Base-by-base conservation (phyloP, 2,113 vertebrate genomes). In the Myiozetetes cayanensis region DNA sequence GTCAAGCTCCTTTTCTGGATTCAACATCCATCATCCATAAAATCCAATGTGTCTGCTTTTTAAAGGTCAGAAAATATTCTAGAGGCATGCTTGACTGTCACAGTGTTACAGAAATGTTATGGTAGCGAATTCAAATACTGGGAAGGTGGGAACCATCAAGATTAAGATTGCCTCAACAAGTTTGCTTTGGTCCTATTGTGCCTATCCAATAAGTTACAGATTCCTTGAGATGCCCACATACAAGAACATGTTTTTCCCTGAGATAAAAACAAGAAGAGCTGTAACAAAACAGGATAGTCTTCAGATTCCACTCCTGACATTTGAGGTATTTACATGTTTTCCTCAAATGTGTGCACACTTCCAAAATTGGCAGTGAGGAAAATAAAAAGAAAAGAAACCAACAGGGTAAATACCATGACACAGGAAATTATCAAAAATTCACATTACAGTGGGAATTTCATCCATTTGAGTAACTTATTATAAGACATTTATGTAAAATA, bases 311-410 rank as follows among this genome's bases (percentile, higher is more conserved):
- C 66, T 84, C 27, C 41, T 96, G 72, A 73, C 63, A 74, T 80
- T 80, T 88, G 72, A 95, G 63, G 31, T 83, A 80, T 77, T 96
- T 95, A 31, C 59, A 62, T 59, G 70, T 88, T 88, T 80, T 89
- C 27, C 53, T 79, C 67, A 82, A 35, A 52, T 53, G 27, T 79
- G 19, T 79, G 17, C n/a, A 31, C 0, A 1, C 13, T 80, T 89
- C 20, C 50, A 89, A 37, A 20, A 56, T 76, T 86, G 85, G 31
- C 44, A 72, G 25, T 19, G 44, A 71, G 11, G 24, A 24, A 15
- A 75, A 61, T 25, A 63, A n/a, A 53, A 53, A 31, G 10, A 31
- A 8, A 59, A n/a, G 55, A n/a, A 13, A 4, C 12, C 6, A 43
- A 10, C 12, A 39, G 15, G 66, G n/a, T 77, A 91, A 92, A 91